A percentile compares a stretch with the other conserved stretches of the same genome.
Evolutionary conservation across 2,888 invertebrate species (phyloP).

Genomic region (Cinara cedri): DNA sequence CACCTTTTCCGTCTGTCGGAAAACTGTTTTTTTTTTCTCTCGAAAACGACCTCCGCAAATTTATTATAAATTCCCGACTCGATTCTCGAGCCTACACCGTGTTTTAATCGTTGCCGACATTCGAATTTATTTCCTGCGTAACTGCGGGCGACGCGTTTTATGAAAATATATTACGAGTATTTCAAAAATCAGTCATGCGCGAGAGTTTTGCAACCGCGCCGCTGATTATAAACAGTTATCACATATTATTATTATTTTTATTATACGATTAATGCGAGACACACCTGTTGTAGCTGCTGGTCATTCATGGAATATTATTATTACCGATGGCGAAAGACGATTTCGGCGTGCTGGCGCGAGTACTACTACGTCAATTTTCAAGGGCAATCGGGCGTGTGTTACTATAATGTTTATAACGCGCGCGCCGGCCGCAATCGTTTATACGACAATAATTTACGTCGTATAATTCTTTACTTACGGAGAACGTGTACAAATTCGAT

Average conservation of each 20-base stretch:
- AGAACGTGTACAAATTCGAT: too few species aligned
- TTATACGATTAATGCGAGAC: too few species aligned
- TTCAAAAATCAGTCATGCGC: constrained; percentile 4
- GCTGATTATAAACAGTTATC: constrained; percentile 14
- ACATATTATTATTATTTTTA: not conserved
- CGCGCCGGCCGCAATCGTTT: too few species aligned
- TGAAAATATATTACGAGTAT: constrained; percentile 2
- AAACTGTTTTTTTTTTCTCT: too few species aligned
- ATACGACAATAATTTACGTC: too few species aligned
- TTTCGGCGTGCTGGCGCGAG: not conserved
- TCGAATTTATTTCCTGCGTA: constrained; percentile 12
- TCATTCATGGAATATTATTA: not conserved
- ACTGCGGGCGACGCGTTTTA: too few species aligned
- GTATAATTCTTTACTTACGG: too few species aligned
- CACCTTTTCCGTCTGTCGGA: too few species aligned
- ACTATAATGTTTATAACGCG: not conserved
- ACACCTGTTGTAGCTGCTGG: not conserved
- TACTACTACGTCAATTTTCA: constrained; percentile 5
- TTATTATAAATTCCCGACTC: too few species aligned
- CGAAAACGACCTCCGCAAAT: too few species aligned
- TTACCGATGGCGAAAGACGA: constrained; percentile 28
- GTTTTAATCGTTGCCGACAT: constrained; percentile 4
- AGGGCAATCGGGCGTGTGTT: not conserved
- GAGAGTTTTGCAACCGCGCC: constrained; percentile 31
- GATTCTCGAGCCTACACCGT: too few species aligned